Base-by-base conservation (phyloP, 2,113 vertebrate genomes). In the Salvator merianae region DNA sequence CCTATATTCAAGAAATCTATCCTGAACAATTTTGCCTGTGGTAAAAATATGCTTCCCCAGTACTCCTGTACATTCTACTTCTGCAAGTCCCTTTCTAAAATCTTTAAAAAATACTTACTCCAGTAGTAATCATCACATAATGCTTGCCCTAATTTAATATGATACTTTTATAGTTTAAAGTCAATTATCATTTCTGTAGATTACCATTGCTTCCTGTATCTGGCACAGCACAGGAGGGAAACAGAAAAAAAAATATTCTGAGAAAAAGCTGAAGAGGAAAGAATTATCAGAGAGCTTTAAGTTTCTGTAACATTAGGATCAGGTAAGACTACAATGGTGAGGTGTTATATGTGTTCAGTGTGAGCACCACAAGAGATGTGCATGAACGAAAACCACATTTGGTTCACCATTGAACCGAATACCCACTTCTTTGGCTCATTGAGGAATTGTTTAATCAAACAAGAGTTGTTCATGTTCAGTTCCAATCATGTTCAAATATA, bases 161-260 rank as follows among this genome's bases (percentile, higher is more conserved):
- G 62, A 9, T 47, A 69, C 77, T 69, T 91, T 92, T 90, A 86
- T 12, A 73, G 75, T 26, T 89, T 82, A 86, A 86, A 70, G 69
- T 5, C 85, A 0, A 0, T 38, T 79, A 85, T 32, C 22, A 36
- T 74, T 43, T 86, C 63, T 87, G 65, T 93, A 93, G 83, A 77
- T 87, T 86, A 87, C 87, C 87, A 90, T 91, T 93, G 92, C 81
- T 91, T 87, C 36, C 5, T 4, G 62, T 12, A 63, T 89, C 89
- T 91, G 84, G 80, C 84, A 74, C 75, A 14, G 89, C 38, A 81
- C 86, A 47, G 84, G 72, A 4, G 55, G 2, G 63, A 82, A 30
- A 84, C 36, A 34, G 47, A 86, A 73, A 69, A 84, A 63, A 88
- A 83, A 89, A 84, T 7, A 81, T 68, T 76, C 70, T 84, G 5